Base-by-base conservation (phyloP, 2,113 vertebrate genomes). In the Carollia perspicillata region DNA sequence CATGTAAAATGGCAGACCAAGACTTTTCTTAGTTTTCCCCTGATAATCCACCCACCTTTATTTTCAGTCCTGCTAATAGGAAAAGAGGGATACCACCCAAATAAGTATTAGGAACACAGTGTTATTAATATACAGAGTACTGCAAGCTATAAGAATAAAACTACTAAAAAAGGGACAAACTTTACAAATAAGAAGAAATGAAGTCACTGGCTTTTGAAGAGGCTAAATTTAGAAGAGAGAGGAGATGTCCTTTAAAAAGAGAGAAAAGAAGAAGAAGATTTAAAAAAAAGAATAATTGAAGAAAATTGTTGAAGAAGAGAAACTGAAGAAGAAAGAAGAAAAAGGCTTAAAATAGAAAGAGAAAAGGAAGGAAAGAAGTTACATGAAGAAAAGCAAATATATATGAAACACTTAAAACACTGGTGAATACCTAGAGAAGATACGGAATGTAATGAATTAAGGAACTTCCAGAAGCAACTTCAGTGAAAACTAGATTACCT, bases 371-470 rank as follows among this genome's bases (percentile, higher is more conserved):
- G 99, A 98, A 99, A 99, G 96, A 99, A 99, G 97, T 97, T 99
- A 35, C 99, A 99, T 96, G 99, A 99, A 97, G 99, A 99, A 98
- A 99, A 99, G 98, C 98, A 98, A 97, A 99, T 99, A 95, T 99
- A 99, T 23, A 99, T 99, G 10, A 99, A 99, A 89, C 99, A 99
- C 28, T 98, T 99, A 97, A 99, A 99, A 94, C 98, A 99, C 84
- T 99, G 99, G 99, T 99, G 98, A 98, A 99, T 99, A 98, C 99
- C 99, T 80, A 98, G 99, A 96, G 99, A 99, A 96, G 99, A 99
- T 97, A 99, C 99, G 99, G 99, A 99, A 95, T 99, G 99, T 98
- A 99, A 99, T 96, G 99, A 99, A 99, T 99, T 85, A 99, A 99
- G 99, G 99, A 99, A 74, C 98, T 99, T 97, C 99, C 99, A 16